A percentile compares a stretch with the other conserved stretches of the same genome.
Evolutionary conservation across 2,113 vertebrate genomes (phyloP).

Genomic region (Corvus hawaiiensis): DNA sequence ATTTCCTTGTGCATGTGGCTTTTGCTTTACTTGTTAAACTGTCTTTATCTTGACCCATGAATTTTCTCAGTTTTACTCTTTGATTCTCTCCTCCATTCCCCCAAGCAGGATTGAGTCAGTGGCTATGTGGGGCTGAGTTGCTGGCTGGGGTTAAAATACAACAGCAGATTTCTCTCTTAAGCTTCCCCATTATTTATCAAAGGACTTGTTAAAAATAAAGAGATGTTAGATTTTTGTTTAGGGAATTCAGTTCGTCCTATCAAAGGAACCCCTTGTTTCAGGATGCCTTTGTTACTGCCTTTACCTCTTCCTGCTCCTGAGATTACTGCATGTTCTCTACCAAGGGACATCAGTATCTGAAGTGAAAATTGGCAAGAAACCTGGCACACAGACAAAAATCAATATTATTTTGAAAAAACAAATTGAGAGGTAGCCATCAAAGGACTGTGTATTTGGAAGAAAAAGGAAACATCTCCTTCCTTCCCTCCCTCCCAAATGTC

Average conservation of each 20-base stretch:
- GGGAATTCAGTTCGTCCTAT: constrained; percentile 46
- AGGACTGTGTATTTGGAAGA: not conserved
- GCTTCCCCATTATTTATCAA: constrained; percentile 16
- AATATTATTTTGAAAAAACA: constrained; percentile 35
- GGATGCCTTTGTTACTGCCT: not conserved
- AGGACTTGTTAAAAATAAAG: constrained; percentile 50
- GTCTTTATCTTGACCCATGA: too few species aligned
- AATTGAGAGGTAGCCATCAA: constrained; percentile 6
- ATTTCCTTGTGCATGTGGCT: not conserved
- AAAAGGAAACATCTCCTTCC: not conserved
- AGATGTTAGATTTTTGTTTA: not conserved
- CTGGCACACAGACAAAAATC: constrained; percentile 52
- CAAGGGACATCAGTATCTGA: not conserved
- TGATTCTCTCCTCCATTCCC: not conserved
- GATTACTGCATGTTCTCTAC: not conserved
- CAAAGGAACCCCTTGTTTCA: constrained; percentile 14
- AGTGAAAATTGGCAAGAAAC: constrained; percentile 40
- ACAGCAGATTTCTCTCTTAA: not conserved
- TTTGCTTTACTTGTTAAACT: not conserved
- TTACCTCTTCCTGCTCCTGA: constrained; percentile 15
- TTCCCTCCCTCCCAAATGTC: not conserved
- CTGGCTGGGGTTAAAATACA: not conserved
- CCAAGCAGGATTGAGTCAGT: not conserved
- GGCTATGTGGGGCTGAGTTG: not conserved
- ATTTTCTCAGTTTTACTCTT: not conserved